Base-by-base conservation (phyloP, 2,113 vertebrate genomes). In the Phocoena sinus region DNA sequence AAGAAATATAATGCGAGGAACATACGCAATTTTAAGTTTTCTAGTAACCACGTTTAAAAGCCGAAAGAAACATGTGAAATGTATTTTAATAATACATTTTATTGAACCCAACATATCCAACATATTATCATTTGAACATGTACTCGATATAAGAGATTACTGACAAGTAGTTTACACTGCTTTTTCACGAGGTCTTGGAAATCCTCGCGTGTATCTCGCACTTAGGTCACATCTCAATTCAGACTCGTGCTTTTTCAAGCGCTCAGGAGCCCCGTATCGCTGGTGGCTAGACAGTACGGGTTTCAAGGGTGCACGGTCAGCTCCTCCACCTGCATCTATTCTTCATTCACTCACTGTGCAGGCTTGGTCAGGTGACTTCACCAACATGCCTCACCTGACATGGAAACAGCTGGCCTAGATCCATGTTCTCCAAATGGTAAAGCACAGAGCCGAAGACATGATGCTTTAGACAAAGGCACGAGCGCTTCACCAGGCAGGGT, bases 381-480 rank as follows among this genome's bases (percentile, higher is more conserved):
- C 8, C 28, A 9, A 14, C 28, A 31, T 15, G n/a, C 20, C 9
- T 62, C 31, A 2, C 21, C 25, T 8, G 18, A 70, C 44, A 26
- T n/a, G 28, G 14, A 56, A 26, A 17, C 4, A 8, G 28, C 6
- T 33, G 9, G 10, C 21, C 6, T 0, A 60, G 9, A 33, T 82
- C 28, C 20, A 3, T 1, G 8, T 17, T 28, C 47, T 25, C 20
- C 38, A 28, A 4, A 8, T 3, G 6, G 28, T 17, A 53, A 84
- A 5, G 8, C 41, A 3, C 47, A 3, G 15, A 14, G 11, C 25
- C 33, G 4, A 53, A 71, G 15, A 44, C 17, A 31, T 2, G 23
- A 3, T 8, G 2, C 1, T 25, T 2, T 0, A 53, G 15, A 1
- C 70, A 44, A 17, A 83, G 17, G 53, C 11, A 36, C 1, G 15